Percentiles rank a stretch among this genome's conserved stretches.
These are phyloP conservation scores for Epizoanthus stellaris DNA, from an alignment of 92 coral and sea anemone species.

Conservation along the genomic window DNA sequence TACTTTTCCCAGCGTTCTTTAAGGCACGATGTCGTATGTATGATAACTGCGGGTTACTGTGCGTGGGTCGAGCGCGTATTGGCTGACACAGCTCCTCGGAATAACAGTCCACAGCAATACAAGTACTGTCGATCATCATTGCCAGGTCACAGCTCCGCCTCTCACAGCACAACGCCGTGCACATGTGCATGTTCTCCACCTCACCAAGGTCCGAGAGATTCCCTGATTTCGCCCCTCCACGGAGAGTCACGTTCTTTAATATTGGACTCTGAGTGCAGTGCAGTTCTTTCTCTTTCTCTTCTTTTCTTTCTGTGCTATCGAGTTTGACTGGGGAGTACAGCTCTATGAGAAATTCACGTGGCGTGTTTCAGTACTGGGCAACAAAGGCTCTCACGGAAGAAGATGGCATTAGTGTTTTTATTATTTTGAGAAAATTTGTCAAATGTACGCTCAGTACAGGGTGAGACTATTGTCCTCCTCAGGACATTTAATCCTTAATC, in stretches of 20 bases:
- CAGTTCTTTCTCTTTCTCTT: constrained; percentile 67
- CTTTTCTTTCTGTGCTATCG: neutral
- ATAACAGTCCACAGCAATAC: constrained; percentile 94
- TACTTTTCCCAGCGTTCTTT: constrained; percentile 66
- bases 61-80: constrained; percentile 85
- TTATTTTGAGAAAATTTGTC: too few relatives aligned
- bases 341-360: neutral
- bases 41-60: constrained; percentile 85
- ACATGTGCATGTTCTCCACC: constrained; percentile 96
- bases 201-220: constrained; percentile 94
- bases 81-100: constrained; percentile 96
- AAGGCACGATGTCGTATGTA: constrained; percentile 87
- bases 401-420: too few relatives aligned
- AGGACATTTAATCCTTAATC: too few relatives aligned
- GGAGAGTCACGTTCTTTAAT: constrained; percentile 85
- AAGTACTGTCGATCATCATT: constrained; percentile 90
- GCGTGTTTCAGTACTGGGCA: too few relatives aligned
- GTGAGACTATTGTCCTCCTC: too few relatives aligned
- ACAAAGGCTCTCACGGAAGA: too few relatives aligned
- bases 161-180: constrained; percentile 96
- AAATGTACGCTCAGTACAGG: too few relatives aligned
- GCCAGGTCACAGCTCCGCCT: constrained; percentile 93
- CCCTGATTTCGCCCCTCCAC: constrained; percentile 98
- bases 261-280: constrained; percentile 98
- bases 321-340: constrained; percentile 9